Percentiles rank a stretch among this genome's conserved stretches.
Conservation (phyloP, 2,797 vertebrate genomes). For the Microctenopoma steveboyesi region DNA sequence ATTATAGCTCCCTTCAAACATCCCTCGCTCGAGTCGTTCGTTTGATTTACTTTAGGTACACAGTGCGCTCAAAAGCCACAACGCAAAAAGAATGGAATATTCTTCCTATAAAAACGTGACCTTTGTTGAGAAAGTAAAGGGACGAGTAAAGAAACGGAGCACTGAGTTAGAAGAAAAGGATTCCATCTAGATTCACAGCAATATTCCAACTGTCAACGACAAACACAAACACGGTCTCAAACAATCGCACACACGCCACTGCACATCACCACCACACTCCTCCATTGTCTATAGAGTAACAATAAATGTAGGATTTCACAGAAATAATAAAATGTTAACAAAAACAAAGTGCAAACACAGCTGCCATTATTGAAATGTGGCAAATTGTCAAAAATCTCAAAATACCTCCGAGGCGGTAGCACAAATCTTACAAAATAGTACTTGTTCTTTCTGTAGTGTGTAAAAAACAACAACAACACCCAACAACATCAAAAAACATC, state of each 20-base stretch:
- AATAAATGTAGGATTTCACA: conserved; percentile 86
- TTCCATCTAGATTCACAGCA: conserved; percentile 84
- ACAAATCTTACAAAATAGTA: conserved; percentile 82
- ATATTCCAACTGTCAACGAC: conserved; percentile 78
- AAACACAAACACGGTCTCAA: conserved; percentile 70
- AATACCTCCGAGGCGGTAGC: conserved; percentile 74
- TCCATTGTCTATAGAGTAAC: conserved; percentile 79
- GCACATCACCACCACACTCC: conserved; percentile 79
- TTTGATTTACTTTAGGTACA: conserved; percentile 56
- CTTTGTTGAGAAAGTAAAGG: conserved; percentile 69
- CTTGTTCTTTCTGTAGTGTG: conserved; percentile 80
- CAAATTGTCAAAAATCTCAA: conserved; percentile 77
- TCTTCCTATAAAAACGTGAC: conserved; percentile 49
- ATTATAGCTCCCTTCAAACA: conserved; percentile 71
- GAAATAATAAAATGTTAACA: conserved; percentile 84
- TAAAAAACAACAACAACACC: conserved; percentile 72
- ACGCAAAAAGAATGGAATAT: conserved; percentile 61
- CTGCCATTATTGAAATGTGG: conserved; percentile 80
- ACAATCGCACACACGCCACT: conserved; percentile 74
- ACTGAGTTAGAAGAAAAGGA: conserved; percentile 70
- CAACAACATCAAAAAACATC: conserved; percentile 73
- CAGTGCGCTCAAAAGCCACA: conserved; percentile 71
- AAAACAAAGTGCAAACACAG: conserved; percentile 86
- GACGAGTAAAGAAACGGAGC: conserved; percentile 70
- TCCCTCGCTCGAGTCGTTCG: conserved; percentile 37